A percentile compares a stretch with the other conserved stretches of the same genome.
Evolutionary conservation across 2,113 vertebrate species (phyloP).

Genomic region (Phycodurus eques): DNA sequence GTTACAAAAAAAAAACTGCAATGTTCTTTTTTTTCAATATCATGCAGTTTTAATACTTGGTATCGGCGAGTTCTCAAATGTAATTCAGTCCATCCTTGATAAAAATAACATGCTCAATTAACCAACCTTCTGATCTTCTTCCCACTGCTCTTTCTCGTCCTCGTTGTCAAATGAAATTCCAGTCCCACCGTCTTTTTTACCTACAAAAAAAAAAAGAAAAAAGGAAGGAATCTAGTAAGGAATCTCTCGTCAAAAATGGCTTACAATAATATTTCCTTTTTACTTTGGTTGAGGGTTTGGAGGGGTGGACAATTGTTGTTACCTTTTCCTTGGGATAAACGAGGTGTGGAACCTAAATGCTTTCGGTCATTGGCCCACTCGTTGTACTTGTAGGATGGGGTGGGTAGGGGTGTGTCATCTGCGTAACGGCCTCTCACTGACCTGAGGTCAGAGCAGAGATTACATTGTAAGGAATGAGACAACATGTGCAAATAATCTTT

Average conservation of each 20-base stretch:
- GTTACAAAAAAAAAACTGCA: no score
- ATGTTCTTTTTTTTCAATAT: no score
- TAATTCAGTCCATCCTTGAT: background rate
- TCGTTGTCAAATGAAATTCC: slow-evolving; percentile 88
- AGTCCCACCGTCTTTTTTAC: slow-evolving; percentile 79
- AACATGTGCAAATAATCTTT: background rate
- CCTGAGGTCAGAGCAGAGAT: slow-evolving; percentile 63
- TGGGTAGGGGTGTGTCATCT: slow-evolving; percentile 87
- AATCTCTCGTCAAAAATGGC: background rate
- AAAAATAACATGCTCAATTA: background rate
- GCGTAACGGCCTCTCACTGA: slow-evolving; percentile 83
- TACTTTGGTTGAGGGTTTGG: background rate
- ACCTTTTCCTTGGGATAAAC: slow-evolving; percentile 94
- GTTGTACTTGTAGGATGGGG: slow-evolving; percentile 95
- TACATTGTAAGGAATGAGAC: background rate
- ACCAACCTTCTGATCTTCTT: slow-evolving; percentile 89
- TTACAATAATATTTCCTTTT: background rate
- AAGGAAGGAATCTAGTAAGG: slow-evolving; percentile 4
- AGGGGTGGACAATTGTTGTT: slow-evolving; percentile 1
- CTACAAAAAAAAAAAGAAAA: slow-evolving; percentile 53
- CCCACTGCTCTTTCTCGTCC: slow-evolving; percentile 91
- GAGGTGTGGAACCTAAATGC: slow-evolving; percentile 87
- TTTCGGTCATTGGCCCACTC: slow-evolving; percentile 94
- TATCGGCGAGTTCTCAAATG: background rate
- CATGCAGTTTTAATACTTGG: background rate